Base-by-base conservation (phyloP, 2,113 vertebrate species). In the Erythrocebus patas region DNA sequence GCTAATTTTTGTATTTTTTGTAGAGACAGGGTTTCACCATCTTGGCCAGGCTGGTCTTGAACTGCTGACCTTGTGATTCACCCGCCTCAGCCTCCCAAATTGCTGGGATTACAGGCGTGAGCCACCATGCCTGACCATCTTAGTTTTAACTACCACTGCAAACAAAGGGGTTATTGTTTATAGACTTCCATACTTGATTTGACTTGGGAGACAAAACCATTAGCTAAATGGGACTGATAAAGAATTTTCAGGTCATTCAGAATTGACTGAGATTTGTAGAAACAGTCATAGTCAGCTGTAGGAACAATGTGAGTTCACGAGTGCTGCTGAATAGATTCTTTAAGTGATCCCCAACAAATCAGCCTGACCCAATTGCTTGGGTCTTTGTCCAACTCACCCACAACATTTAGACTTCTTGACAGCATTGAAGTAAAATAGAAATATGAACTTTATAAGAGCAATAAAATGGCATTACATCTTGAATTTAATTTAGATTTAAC, bases 401-500 rank as follows among this genome's bases (percentile, higher is more conserved):
- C 38, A 93, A 50, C 52, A 81, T 27, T 38, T 3, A 95, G 68
- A 80, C 79, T 93, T 97, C 61, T 79, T 81, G 85, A 94, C 45
- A 97, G 59, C 72, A 57, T 75, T 96, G 76, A 97, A 75, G 48
- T 89, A 48, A 97, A 93, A 80, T 64, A 86, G 64, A 96, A 93
- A 90, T 94, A 73, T 87, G 73, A 87, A 55, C 45, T n/a, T 59
- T 89, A 14, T 73, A 93, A 85, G 52, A 96, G 35, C 38, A 97
- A 72, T 85, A 91, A 93, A 92, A 73, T 8, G 78, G 25, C n/a
- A 61, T 76, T 75, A 52, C 10, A 83, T 92, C 30, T 93, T 72
- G 55, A 83, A 93, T 95, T 93, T 81, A 94, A 95, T 96, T 95
- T 96, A 93, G 52, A 88, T 92, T 82, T 97, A 87, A 84, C 61